A percentile compares a stretch with the other conserved stretches of the same genome.
Conservation (phyloP, 2,888 invertebrate species). For the Amphimallon solstitiale region DNA sequence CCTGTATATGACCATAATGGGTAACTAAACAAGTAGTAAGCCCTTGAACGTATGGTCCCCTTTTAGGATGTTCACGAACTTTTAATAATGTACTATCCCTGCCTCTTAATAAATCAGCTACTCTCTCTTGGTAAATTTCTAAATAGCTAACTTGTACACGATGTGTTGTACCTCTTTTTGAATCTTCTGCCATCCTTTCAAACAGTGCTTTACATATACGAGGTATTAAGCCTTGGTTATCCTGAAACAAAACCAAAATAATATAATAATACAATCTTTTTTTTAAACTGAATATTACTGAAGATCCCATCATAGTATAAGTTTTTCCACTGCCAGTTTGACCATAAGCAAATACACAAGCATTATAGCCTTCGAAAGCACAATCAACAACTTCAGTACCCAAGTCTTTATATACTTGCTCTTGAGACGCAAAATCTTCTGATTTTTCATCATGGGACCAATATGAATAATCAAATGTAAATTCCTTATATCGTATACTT, state of each 20-base stretch:
- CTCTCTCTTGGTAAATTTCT: slow-evolving; percentile 74
- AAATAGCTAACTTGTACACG: slow-evolving; percentile 82
- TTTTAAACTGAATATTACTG: slow-evolving; percentile 65
- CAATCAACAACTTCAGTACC: slow-evolving; percentile 83
- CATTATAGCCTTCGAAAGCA: slow-evolving; percentile 87
- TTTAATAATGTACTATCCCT: slow-evolving; percentile 64
- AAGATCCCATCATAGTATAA: slow-evolving; percentile 90
- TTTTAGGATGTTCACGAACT: slow-evolving; percentile 80
- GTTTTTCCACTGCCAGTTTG: slow-evolving; percentile 93
- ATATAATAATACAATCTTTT: background rate
- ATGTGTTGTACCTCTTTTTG: slow-evolving; percentile 84
- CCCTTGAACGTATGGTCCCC: slow-evolving; percentile 86
- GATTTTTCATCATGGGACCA: slow-evolving; percentile 82
- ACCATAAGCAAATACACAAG: slow-evolving; percentile 91
- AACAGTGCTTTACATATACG: slow-evolving; percentile 87
- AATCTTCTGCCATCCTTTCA: slow-evolving; percentile 81
- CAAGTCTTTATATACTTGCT: slow-evolving; percentile 81
- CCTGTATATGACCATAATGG: slow-evolving; percentile 87
- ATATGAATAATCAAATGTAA: slow-evolving; percentile 90
- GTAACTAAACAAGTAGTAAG: slow-evolving; percentile 86
- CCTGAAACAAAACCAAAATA: slow-evolving; percentile 62
- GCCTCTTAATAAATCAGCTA: slow-evolving; percentile 74
- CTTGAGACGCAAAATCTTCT: slow-evolving; percentile 81
- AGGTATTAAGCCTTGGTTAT: slow-evolving; percentile 84
- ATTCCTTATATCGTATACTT: slow-evolving; percentile 75